Evolutionary conservation across 2,888 invertebrate genomes (phyloP), one percentile per base, ranked within the genome.

Genomic region (Pyralis farinalis): DNA sequence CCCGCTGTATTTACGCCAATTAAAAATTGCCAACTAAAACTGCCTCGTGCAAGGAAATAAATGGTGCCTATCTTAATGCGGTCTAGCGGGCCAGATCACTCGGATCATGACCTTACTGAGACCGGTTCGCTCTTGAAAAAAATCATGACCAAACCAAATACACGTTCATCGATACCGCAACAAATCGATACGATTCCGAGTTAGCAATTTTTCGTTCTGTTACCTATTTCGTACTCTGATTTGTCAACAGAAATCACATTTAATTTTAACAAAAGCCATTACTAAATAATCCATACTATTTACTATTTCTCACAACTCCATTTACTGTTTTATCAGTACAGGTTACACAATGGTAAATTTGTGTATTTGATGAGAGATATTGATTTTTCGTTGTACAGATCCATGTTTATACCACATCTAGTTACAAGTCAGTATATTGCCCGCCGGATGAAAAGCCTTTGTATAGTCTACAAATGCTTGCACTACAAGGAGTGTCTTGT

Each of bases 81-180:
- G 25, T 25, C 25, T 10, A 12, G 31, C 31, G 11, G 29, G 31
- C 31, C 12, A 31, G 31, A 31, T 31, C 31, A 12, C 11, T 12
- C 31, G 31, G 31, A 11, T 31, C 12, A 31, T 31, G 31, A 31
- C 31, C 25, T 25, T 25, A 12, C 22, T 4, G 7, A 20, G 9
- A 36, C 36, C 36, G 28, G 36, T 36, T 36, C 16, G n/a, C n/a
- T 12, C n/a, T 12, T 31, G n/a, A 10, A 8, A 31, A 12, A 36
- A 36, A 28, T 36, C 35, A 36, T n/a, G 35, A 36, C 12, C 29
- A 16, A 34, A 36, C 12, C 29, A 16, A 34, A 34, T 11, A 34
- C 34, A 22, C 25, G 25, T 12, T 31, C 12, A 12, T 12, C 31
- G 11, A 10, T 31, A 20, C 16, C 36, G 9, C 29, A 1, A 16